These are phyloP conservation scores for Aix galericulata DNA, from an alignment of 2,113 vertebrate species.

Conservation along the genomic window DNA sequence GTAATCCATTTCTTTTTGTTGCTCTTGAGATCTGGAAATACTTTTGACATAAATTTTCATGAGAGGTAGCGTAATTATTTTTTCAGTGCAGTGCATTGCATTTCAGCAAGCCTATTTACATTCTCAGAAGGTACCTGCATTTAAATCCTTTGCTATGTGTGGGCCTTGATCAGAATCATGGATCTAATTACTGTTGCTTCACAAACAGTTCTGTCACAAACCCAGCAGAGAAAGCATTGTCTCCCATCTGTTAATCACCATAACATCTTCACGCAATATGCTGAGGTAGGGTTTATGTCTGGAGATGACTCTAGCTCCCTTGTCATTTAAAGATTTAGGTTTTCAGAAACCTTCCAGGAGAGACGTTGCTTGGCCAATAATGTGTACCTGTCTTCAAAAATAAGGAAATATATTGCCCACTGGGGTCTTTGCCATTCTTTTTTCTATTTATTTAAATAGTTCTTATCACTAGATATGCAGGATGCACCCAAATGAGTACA, in stretches of 20 bases:
- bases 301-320: not conserved
- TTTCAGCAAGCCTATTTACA: not conserved
- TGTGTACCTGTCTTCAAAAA: not conserved
- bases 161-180: not conserved
- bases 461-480: not conserved
- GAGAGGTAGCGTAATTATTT: not conserved
- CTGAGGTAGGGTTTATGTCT: not conserved
- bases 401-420: not conserved
- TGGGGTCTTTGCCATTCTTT: not conserved
- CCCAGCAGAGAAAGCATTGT: not conserved
- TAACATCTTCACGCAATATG: not conserved
- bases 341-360: not conserved
- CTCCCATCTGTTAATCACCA: not conserved
- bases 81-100: not conserved
- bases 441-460: not conserved
- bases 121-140: not conserved
- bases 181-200: not conserved
- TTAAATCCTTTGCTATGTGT: not conserved
- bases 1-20: not conserved
- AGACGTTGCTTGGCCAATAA: not conserved
- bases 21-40: not conserved
- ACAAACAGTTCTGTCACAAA: not conserved
- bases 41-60: not conserved
- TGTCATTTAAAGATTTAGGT: not conserved
- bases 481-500: not conserved